phyloP scores from a whole-genome alignment of 2,113 vertebrate genomes.

The Lepisosteus oculatus region DNA sequence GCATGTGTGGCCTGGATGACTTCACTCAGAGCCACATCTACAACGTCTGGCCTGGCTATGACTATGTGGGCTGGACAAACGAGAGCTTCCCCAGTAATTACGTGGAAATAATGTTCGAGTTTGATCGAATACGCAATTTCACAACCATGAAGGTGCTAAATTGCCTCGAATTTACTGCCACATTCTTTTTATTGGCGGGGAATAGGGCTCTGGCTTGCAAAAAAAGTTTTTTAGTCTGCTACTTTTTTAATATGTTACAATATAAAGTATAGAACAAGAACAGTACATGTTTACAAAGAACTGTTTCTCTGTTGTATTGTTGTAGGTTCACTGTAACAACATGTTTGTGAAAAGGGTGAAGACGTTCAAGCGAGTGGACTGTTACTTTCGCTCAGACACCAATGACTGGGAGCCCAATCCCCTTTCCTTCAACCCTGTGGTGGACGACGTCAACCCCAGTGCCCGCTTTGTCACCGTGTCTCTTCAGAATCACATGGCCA shows the following conservation, averaged over 20 bases:
- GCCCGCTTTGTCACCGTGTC: slow-evolving; percentile 87
- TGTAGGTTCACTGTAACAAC: slow-evolving; percentile 94
- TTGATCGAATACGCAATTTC: slow-evolving; percentile 90
- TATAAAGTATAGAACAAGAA: neutral
- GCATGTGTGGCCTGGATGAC: slow-evolving; percentile 88
- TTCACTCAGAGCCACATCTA: slow-evolving; percentile 89
- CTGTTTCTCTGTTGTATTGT: neutral
- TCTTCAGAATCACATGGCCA: slow-evolving; percentile 87
- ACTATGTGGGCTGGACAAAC: slow-evolving; percentile 93
- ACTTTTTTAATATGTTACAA: neutral
- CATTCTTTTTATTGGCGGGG: neutral
- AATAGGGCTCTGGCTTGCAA: neutral
- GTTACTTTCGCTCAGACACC: slow-evolving; percentile 80
- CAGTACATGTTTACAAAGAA: neutral
- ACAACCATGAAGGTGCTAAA: slow-evolving; percentile 88
- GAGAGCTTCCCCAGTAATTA: slow-evolving; percentile 76
- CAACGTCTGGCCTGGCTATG: slow-evolving; percentile 88
- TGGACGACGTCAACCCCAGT: slow-evolving; percentile 79
- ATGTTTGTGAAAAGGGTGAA: slow-evolving; percentile 89
- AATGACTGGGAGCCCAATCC: slow-evolving; percentile 80
- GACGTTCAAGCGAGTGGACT: slow-evolving; percentile 88
- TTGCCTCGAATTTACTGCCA: neutral
- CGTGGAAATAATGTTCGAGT: slow-evolving; percentile 90
- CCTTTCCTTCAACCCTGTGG: slow-evolving; percentile 71
- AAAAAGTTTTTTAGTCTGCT: neutral